These are phyloP conservation scores for Fukomys damarensis DNA, from an alignment of 2,113 vertebrate species.

Conservation along the genomic window DNA sequence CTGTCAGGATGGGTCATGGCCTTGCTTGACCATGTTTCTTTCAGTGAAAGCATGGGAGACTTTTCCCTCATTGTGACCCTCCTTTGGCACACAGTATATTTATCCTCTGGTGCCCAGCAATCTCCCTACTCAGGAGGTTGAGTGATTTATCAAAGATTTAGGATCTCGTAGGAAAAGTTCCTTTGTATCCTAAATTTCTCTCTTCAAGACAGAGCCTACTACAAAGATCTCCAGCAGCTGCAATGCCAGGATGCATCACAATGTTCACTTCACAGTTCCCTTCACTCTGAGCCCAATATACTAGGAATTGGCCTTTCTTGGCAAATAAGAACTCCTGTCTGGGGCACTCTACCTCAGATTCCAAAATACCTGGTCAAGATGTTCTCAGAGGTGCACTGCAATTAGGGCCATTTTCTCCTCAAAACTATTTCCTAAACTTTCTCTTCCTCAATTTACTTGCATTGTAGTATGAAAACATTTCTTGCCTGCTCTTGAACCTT, in stretches of 20 bases:
- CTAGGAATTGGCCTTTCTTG: background rate
- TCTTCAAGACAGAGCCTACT: background rate
- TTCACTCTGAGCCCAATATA: background rate
- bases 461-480: background rate
- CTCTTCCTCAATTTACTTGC: background rate
- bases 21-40: no score
- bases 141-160: no score
- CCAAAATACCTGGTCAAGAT: background rate
- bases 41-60: no score
- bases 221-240: no score
- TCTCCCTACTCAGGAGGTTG: no score
- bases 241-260: background rate
- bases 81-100: no score
- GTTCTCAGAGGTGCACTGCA: background rate
- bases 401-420: background rate
- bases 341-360: background rate
- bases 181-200: no score
- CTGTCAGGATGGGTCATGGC: no score
- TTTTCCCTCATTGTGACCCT: no score
- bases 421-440: background rate
- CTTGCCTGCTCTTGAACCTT: background rate
- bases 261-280: fast-evolving
- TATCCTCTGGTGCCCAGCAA: no score
- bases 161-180: no score
- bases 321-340: background rate